Evolutionary conservation across 35 echinoderm and acorn worm species (phyloP).

Genomic region (Patiria miniata): DNA sequence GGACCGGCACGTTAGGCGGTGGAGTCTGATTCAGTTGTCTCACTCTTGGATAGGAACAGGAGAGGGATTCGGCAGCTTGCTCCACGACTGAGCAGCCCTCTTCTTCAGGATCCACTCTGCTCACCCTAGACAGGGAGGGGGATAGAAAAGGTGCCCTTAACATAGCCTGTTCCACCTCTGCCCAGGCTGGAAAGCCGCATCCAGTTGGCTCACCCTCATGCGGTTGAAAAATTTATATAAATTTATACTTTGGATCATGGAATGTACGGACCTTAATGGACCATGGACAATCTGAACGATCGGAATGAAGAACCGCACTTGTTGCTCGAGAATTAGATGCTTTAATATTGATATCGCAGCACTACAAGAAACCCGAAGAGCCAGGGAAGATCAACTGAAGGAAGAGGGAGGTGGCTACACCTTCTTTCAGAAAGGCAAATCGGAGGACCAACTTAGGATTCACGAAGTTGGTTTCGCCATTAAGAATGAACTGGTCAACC

Average conservation of each 20-base stretch:
- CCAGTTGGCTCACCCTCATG: too few species aligned
- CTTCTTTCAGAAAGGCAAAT: conserved; percentile 16
- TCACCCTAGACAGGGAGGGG: conserved; percentile 44
- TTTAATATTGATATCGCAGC: conserved; percentile 37
- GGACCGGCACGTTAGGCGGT: too few species aligned
- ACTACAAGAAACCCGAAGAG: conserved; percentile 12
- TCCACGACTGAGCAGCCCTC: conserved; percentile 58
- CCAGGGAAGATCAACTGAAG: not conserved
- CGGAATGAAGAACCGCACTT: not conserved
- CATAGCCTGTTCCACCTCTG: not conserved
- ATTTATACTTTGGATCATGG: not conserved
- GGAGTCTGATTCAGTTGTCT: too few species aligned
- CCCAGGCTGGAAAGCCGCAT: not conserved
- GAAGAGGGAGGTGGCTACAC: conserved; percentile 28
- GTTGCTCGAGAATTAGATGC: not conserved
- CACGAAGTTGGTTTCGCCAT: too few species aligned
- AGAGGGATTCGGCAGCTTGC: conserved; percentile 3
- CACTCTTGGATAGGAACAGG: conserved; percentile 26
- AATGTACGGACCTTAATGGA: conserved; percentile 16
- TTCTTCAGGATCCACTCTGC: conserved; percentile 54
- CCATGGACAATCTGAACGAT: not conserved
- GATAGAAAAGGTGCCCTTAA: conserved; percentile 49
- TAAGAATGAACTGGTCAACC: too few species aligned
- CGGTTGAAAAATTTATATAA: too few species aligned
- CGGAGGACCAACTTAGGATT: not conserved